phyloP scores from a whole-genome alignment of 2,797 vertebrate genomes.

The Allobates femoralis region DNA sequence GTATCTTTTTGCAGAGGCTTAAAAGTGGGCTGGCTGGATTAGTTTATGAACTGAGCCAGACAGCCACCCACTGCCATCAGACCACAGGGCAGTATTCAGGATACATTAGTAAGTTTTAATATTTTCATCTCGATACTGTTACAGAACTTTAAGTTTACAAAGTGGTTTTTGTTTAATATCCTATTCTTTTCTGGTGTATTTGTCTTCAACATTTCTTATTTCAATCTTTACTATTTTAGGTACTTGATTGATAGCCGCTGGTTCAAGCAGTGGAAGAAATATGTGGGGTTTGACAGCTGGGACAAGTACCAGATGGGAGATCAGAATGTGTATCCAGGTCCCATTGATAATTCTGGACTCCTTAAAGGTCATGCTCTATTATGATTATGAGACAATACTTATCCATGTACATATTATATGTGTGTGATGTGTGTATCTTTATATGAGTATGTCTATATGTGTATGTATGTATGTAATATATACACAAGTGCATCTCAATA shows the following conservation, averaged over 20 bases:
- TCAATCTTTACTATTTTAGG: slow-evolving; percentile 74
- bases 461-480: too few relatives aligned
- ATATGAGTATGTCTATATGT: too few relatives aligned
- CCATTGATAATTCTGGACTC: slow-evolving; percentile 96
- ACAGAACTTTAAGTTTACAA: too few relatives aligned
- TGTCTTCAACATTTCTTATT: neutral
- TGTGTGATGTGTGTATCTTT: neutral
- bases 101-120: too few relatives aligned
- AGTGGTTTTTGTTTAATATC: too few relatives aligned
- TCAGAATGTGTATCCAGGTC: slow-evolving; percentile 97
- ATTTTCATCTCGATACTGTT: too few relatives aligned
- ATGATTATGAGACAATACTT: neutral
- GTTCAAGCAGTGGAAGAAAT: slow-evolving; percentile 99
- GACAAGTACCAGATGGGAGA: slow-evolving; percentile 99
- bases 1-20: too few relatives aligned
- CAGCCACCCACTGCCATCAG: too few relatives aligned
- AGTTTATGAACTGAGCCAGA: too few relatives aligned
- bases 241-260: slow-evolving; percentile 97
- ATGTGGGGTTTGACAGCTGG: slow-evolving; percentile 99
- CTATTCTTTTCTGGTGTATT: neutral
- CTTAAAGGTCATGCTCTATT: slow-evolving; percentile 85
- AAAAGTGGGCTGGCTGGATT: too few relatives aligned
- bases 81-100: too few relatives aligned
- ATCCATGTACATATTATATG: neutral
- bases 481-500: too few relatives aligned